Base-by-base conservation (phyloP, 2,888 invertebrate genomes). In the Pegoplata infirma region DNA sequence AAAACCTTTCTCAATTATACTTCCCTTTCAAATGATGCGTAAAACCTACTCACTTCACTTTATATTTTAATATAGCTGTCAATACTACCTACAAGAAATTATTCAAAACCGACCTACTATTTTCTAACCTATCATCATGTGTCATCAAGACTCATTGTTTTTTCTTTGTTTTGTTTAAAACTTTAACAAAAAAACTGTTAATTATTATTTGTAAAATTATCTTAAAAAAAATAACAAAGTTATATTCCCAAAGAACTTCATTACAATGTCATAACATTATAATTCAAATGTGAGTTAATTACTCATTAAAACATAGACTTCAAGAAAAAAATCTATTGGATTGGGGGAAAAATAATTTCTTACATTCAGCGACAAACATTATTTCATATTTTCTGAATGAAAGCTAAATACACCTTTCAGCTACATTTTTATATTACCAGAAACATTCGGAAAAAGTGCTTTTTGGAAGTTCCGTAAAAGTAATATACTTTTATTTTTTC, bases 221-320 rank as follows among this genome's bases (percentile, higher is more conserved):
- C 19, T 17, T 32, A 55, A 32, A 16, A n/a, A 55, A n/a, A 53
- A n/a, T 5, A 28, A 17, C 17, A 25, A 16, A 17, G 12, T 55
- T n/a, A 17, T 32, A 32, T 76, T 71, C 64, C 46, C 76, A 71
- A 32, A 71, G 59, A 76, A 71, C 44, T 5, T 1, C 36, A 40
- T 28, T 28, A 25, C 53, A 47, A 40, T 46, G 64, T 53, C 69
- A 58, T 49, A 16, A 14, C 14, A 17, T 61, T 53, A 40, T 23
- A 36, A 68, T 47, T 61, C 46, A 46, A 14, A 61, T 36, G 21
- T 55, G 17, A 51, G 44, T 67, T 72, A 69, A 63, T 76, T 56
- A 59, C 59, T 36, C 10, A 44, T 68, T 69, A 6, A 5, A 8
- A 21, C 7, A 49, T n/a, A n/a, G n/a, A n/a, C n/a, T n/a, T 40